A percentile compares a stretch with the other conserved stretches of the same genome.
Evolutionary conservation across 2,113 vertebrate genomes (phyloP).

Genomic region (Leptosomus discolor): DNA sequence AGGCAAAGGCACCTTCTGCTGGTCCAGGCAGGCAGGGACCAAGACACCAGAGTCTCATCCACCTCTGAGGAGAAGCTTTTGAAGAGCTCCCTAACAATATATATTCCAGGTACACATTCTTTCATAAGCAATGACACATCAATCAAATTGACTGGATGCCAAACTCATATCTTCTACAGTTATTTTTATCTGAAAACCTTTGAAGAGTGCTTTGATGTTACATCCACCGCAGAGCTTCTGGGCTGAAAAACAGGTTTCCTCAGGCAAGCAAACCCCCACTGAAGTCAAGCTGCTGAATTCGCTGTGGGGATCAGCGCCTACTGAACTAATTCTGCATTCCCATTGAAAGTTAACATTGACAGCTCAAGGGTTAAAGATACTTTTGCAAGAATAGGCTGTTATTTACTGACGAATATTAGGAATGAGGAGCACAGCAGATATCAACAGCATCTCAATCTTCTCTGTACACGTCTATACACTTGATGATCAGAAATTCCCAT

Average conservation of each 20-base stretch:
- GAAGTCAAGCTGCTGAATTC: neutral
- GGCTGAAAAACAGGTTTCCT: neutral
- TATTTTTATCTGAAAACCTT: constrained; percentile 33
- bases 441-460: neutral
- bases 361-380: neutral
- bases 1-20: neutral
- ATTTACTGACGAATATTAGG: neutral
- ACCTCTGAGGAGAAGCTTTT: neutral
- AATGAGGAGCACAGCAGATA: neutral
- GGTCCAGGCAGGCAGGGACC: neutral
- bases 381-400: neutral
- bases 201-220: constrained; percentile 38
- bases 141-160: neutral
- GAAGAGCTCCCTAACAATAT: neutral
- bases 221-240: neutral
- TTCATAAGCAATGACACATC: neutral
- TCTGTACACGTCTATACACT: neutral
- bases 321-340: neutral
- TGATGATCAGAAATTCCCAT: neutral
- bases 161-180: neutral
- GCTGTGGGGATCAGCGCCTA: neutral
- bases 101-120: neutral
- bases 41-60: rapidly evolving
- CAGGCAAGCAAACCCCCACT: rapidly evolving
- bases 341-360: neutral